Evolutionary conservation across 1,140 invertebrate genomes (phyloP), one percentile per base, ranked within the genome.

Genomic region (Laupala kohalensis): DNA sequence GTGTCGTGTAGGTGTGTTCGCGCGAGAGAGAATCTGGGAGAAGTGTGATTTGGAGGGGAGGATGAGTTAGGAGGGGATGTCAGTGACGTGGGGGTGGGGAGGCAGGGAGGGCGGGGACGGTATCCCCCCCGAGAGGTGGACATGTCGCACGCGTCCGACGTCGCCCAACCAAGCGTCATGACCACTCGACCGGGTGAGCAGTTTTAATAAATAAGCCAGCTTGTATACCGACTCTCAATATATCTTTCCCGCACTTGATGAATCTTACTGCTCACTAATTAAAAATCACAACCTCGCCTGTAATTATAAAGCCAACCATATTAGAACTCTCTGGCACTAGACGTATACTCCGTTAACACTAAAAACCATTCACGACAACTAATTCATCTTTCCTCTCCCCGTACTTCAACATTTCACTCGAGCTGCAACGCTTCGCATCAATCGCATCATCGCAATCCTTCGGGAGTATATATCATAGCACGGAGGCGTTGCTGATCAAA

Each of bases 201-300:
- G 24, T 13, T 24, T 15, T 68, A 68, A 68, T 68, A 68, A 68
- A 68, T 68, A 68, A 68, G 19, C 26, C 27, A 25, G 5, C 26
- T 29, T 67, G 19, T 53, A 53, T 53, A 19, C 37, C 37, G 37
- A 13, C 37, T 53, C 37, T 19, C 37, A 53, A 53, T 53, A 53
- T 53, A 53, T 53, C 37, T 53, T 53, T 53, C 37, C 9, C 37
- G 4, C 37, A 53, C 37, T 53, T 53, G 37, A 53, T 53, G 37
- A 53, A 53, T 28, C 13, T 13, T 67, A 67, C 25, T 27, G 19
- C 66, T 19, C 69, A 30, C 69, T 70, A 70, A 70, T 70, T 70
- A 70, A 63, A 53, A 70, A 70, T 70, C 69, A 70, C 30, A 5
- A 30, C 69, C 30, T 70, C 27, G 23, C 69, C 69, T 70, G 37